Evolutionary conservation across 2,113 vertebrate species (phyloP).

Genomic region (Daphoenositta chrysoptera): DNA sequence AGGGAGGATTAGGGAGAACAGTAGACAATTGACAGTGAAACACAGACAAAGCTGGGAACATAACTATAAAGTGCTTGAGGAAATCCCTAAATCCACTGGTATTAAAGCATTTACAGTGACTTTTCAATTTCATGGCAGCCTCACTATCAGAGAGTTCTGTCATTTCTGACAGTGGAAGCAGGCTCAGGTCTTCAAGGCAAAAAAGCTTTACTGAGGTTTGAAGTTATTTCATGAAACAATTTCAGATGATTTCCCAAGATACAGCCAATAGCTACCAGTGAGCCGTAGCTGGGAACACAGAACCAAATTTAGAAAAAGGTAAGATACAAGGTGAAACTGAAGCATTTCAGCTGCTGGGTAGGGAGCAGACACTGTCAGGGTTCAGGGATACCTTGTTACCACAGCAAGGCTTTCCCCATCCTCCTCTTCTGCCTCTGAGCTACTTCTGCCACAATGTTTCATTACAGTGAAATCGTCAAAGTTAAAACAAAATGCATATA

Average conservation of each 20-base stretch:
- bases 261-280: neutral
- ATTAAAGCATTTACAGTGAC: slow-evolving; percentile 37
- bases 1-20: slow-evolving; percentile 44
- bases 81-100: slow-evolving; percentile 57
- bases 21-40: slow-evolving; percentile 38
- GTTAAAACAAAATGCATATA: neutral
- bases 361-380: neutral
- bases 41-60: slow-evolving; percentile 57
- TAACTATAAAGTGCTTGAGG: slow-evolving; percentile 60
- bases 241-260: neutral
- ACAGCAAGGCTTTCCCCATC: neutral
- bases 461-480: neutral
- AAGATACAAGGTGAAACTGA: neutral
- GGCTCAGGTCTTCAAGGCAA: neutral
- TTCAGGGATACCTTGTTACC: neutral
- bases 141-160: neutral
- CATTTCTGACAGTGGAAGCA: neutral
- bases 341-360: neutral
- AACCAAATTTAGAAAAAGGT: neutral
- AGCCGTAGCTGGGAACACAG: neutral
- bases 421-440: neutral
- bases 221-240: neutral
- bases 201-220: neutral
- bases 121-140: slow-evolving; percentile 6
- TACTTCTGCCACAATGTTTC: neutral